Evolutionary conservation across 2,888 invertebrate genomes (phyloP).

Genomic region (Dicycla oo): DNA sequence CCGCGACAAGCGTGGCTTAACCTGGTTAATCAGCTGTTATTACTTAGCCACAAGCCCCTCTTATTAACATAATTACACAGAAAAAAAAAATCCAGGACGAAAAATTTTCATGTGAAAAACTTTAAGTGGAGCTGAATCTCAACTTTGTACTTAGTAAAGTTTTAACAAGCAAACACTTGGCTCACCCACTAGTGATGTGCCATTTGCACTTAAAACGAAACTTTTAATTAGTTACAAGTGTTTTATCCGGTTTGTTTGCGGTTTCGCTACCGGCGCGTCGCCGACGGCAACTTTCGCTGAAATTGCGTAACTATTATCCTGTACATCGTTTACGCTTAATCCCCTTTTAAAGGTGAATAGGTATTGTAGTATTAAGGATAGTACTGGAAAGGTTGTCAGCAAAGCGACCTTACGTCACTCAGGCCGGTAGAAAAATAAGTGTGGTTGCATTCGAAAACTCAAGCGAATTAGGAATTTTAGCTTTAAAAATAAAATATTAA

Average conservation of each 20-base stretch:
- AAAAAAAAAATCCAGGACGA: not conserved
- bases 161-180: conserved; percentile 76
- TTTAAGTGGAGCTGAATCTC: conserved; percentile 32
- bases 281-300: conserved; percentile 35
- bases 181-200: conserved; percentile 69
- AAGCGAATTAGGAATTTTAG: no score
- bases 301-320: conserved; percentile 21
- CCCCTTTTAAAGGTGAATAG: not conserved
- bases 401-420: no score
- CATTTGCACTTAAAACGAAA: conserved; percentile 74
- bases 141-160: conserved; percentile 67
- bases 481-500: no score
- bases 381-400: no score
- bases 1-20: no score
- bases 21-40: no score
- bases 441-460: no score
- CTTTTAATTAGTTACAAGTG: conserved; percentile 76
- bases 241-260: conserved; percentile 60
- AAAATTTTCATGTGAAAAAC: conserved; percentile 16
- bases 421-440: no score
- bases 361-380: not conserved
- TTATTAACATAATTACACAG: not conserved
- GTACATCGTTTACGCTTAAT: conserved; percentile 10
- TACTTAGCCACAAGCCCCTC: not conserved
- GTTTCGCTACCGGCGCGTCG: conserved; percentile 46